These are phyloP conservation scores for Agrotis puta DNA, from an alignment of 2,888 invertebrate species.

Conservation along the genomic window DNA sequence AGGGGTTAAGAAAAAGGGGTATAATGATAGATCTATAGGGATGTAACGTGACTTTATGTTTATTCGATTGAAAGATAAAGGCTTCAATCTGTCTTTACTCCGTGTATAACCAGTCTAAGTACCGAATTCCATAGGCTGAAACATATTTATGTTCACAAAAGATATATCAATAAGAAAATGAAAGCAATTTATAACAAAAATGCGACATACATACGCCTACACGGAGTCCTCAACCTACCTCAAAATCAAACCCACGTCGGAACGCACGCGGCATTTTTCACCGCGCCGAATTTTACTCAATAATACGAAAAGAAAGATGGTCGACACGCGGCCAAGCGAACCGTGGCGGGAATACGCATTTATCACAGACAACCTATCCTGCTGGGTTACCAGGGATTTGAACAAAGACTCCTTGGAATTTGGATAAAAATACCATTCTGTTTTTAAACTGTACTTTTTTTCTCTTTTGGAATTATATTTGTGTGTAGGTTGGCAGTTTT, in stretches of 20 bases:
- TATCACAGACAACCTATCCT: conserved; percentile 63
- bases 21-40: background rate
- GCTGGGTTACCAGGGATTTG: conserved; percentile 52
- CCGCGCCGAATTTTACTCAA: conserved; percentile 53
- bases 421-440: conserved; percentile 50
- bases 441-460: conserved; percentile 32
- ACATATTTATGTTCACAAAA: background rate
- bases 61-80: background rate
- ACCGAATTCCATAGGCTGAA: background rate
- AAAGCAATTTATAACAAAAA: conserved; percentile 15
- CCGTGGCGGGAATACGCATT: conserved; percentile 63
- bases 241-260: conserved; percentile 28
- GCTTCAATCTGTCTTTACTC: background rate
- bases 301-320: conserved; percentile 65
- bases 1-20: background rate
- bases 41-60: background rate
- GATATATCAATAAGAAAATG: background rate
- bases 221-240: conserved; percentile 24
- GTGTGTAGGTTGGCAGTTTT: conserved; percentile 17
- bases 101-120: background rate
- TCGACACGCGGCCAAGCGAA: conserved; percentile 60
- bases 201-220: background rate
- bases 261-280: conserved; percentile 42
- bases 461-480: background rate
- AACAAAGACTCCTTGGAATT: conserved; percentile 53